These are phyloP conservation scores for Heteromyza rotundicornis DNA, from an alignment of 2,888 invertebrate species.

Conservation along the genomic window DNA sequence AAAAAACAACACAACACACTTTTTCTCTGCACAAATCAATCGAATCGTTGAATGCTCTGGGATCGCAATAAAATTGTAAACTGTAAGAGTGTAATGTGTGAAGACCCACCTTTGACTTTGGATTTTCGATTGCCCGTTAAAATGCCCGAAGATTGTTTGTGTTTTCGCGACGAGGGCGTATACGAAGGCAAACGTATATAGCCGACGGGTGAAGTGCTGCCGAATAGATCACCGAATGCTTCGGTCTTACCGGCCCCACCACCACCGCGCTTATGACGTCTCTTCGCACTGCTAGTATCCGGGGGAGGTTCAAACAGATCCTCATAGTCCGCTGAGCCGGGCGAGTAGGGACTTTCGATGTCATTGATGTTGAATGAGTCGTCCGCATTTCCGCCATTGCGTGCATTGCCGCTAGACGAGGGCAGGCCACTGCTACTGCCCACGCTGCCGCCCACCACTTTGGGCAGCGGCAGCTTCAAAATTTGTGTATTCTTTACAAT, in stretches of 20 bases:
- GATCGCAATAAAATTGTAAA: too few species aligned
- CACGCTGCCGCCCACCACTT: conserved; percentile 48
- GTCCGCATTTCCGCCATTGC: conserved; percentile 61
- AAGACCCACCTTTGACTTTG: conserved; percentile 60
- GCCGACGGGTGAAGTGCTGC: conserved; percentile 64
- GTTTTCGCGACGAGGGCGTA: conserved; percentile 36
- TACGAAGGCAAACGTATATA: conserved; percentile 45
- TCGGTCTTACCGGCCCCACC: conserved; percentile 49
- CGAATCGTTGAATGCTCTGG: not conserved
- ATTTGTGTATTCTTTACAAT: conserved; percentile 35
- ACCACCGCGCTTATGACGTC: conserved; percentile 36
- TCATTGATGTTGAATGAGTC: conserved; percentile 67
- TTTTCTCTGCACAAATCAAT: too few species aligned
- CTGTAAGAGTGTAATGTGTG: not conserved
- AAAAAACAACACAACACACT: not conserved
- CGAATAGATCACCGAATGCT: conserved; percentile 72
- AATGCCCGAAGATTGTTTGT: too few species aligned
- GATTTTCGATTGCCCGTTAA: conserved; percentile 43
- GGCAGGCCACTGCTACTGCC: conserved; percentile 44
- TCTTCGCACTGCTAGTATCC: conserved; percentile 40
- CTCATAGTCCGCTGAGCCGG: conserved; percentile 87
- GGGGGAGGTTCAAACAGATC: conserved; percentile 83
- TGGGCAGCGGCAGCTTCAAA: conserved; percentile 48
- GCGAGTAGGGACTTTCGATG: conserved; percentile 85
- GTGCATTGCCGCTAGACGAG: conserved; percentile 29